Evolutionary conservation across 1,140 invertebrate species (phyloP).

Genomic region (Papilio helenus): DNA sequence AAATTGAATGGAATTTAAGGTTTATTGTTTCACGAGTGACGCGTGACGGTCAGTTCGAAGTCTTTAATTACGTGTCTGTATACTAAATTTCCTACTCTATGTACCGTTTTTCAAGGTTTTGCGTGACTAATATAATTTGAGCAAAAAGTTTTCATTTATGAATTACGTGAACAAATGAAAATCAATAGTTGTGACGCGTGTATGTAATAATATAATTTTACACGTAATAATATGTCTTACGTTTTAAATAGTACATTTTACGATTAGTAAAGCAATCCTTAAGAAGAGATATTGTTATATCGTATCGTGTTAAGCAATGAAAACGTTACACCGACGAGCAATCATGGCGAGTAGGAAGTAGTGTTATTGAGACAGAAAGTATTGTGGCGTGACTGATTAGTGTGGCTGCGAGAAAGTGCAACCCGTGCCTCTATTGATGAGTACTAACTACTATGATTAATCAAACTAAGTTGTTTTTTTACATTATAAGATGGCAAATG

Average conservation of each 20-base stretch:
- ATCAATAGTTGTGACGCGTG: not conserved
- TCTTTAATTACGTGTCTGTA: conserved; percentile 24
- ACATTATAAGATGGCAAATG: not conserved
- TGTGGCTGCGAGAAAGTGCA: conserved; percentile 46
- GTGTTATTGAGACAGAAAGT: conserved; percentile 42
- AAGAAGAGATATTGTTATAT: not conserved
- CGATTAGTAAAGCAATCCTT: not conserved
- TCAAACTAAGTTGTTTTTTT: conserved; percentile 21
- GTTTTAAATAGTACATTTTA: no score
- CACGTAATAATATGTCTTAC: no score
- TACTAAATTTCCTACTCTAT: conserved; percentile 4
- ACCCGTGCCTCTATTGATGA: conserved; percentile 44
- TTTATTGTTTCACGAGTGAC: conserved; percentile 36
- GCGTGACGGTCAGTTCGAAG: conserved; percentile 30
- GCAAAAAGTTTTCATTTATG: not conserved
- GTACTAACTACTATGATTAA: conserved; percentile 45
- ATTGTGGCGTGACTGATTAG: conserved; percentile 43
- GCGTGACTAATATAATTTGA: conserved; percentile 18
- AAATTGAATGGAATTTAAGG: conserved; percentile 30
- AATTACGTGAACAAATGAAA: not conserved
- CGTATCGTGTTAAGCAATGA: conserved; percentile 19
- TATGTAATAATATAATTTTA: no score
- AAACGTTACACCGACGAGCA: conserved; percentile 15
- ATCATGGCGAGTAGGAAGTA: conserved; percentile 42
- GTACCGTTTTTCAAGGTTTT: conserved; percentile 16